Base-by-base conservation (phyloP, 1,140 invertebrate species). In the Drosophila suzukii region DNA sequence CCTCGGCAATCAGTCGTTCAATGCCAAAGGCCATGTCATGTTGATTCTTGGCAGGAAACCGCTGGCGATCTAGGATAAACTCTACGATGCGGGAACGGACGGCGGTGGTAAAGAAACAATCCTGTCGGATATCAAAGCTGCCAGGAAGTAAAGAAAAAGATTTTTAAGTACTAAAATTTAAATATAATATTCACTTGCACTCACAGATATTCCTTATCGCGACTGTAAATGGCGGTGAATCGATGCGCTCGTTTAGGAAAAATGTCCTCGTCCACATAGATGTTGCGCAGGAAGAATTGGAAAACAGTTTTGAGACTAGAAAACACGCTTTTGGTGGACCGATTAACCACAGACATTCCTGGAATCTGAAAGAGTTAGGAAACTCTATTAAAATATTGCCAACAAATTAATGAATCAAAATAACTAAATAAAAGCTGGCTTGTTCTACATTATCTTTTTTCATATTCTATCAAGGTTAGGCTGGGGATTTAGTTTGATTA, bases 21-120 rank as follows among this genome's bases (percentile, higher is more conserved):
- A 98, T 96, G 38, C 97, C 98, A 92, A 97, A 97, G 66, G 95
- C 94, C 93, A 96, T 95, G 86, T 96, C 94, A 81, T 96, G 95
- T 15, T 93, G 88, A 7, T 90, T 81, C 49, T 94, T 93, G 8
- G 95, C 93, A 3, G 95, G 94, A 92, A 97, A 98, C 79, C 95
- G 94, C 92, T 98, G 97, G 44, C 98, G 94, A 91, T 98, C 96
- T 67, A 99, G 93, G 80, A 99, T 98, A 92, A 98, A 98, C 92
- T 98, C 97, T 0, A 98, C 96, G 50, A 99, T 97, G 55, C 97
- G 94, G 27, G 97, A 97, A 49, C 97, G 94, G 60, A 97, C 96
- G 5, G 97, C 95, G 4, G 96, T 94, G 11, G 96, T 96, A 92
- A 98, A 98, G 92, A 99, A 98, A 53, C 96, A 95, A 15, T 96